Evolutionary conservation across 2,797 vertebrate genomes (phyloP).

Genomic region (Parauchenoglanis punctatus): DNA sequence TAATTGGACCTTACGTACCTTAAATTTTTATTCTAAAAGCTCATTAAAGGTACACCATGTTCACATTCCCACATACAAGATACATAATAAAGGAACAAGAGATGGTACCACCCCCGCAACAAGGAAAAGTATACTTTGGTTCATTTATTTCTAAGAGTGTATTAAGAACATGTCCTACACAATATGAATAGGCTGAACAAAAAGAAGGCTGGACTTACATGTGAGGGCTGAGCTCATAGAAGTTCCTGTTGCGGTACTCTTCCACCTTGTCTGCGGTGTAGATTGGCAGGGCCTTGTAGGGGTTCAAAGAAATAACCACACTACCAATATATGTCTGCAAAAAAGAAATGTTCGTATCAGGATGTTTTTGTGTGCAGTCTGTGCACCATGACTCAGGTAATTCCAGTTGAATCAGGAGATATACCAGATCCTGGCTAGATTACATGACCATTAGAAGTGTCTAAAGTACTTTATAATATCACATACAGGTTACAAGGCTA

Average conservation of each 20-base stretch:
- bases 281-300: constrained; percentile 91
- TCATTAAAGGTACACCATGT: background rate
- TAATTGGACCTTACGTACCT: background rate
- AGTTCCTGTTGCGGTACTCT: constrained; percentile 98
- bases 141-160: background rate
- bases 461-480: background rate
- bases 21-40: background rate
- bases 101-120: background rate
- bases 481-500: background rate
- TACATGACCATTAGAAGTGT: background rate
- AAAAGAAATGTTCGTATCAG: constrained; percentile 9
- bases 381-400: background rate
- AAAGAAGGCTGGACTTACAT: constrained; percentile 84
- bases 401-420: background rate
- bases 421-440: background rate
- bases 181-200: background rate
- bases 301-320: constrained; percentile 98
- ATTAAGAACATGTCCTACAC: background rate
- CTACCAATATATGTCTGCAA: constrained; percentile 96
- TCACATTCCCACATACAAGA: background rate
- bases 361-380: background rate
- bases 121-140: background rate
- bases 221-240: constrained; percentile 98
- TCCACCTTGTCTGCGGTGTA: constrained; percentile 97
- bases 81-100: background rate